Evolutionary conservation across 2,888 invertebrate genomes (phyloP).

Genomic region (Calameuta idolon): DNA sequence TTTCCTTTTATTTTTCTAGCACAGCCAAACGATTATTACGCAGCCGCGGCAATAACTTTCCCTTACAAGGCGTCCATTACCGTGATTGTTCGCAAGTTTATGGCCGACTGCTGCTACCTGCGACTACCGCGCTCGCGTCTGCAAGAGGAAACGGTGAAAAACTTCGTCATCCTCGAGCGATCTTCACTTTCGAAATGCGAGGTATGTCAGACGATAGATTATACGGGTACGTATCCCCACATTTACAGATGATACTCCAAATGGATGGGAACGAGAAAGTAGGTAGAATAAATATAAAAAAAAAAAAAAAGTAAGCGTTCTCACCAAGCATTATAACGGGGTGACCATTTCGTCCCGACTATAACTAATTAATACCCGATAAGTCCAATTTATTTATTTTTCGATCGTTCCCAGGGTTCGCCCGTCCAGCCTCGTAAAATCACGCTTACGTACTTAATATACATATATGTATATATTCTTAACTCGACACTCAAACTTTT

Average conservation of each 20-base stretch:
- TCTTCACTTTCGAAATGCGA: background rate
- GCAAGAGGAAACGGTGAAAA: background rate
- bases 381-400: no score
- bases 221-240: background rate
- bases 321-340: no score
- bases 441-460: no score
- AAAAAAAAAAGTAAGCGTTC: background rate
- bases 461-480: no score
- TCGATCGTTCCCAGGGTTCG: no score
- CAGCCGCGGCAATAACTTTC: slow-evolving; percentile 52
- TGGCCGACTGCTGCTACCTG: slow-evolving; percentile 35
- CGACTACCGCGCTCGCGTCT: background rate
- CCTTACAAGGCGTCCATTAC: slow-evolving; percentile 56
- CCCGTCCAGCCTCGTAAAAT: no score
- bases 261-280: background rate
- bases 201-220: background rate
- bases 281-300: no score
- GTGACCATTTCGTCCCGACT: no score
- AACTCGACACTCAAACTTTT: no score
- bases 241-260: background rate
- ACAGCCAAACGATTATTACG: slow-evolving; percentile 48
- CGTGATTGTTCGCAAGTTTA: slow-evolving; percentile 55
- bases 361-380: no score
- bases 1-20: slow-evolving; percentile 26
- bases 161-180: slow-evolving; percentile 2